These are phyloP conservation scores for Brachionichthys hirsutus DNA, from an alignment of 2,113 vertebrate species.

Conservation along the genomic window DNA sequence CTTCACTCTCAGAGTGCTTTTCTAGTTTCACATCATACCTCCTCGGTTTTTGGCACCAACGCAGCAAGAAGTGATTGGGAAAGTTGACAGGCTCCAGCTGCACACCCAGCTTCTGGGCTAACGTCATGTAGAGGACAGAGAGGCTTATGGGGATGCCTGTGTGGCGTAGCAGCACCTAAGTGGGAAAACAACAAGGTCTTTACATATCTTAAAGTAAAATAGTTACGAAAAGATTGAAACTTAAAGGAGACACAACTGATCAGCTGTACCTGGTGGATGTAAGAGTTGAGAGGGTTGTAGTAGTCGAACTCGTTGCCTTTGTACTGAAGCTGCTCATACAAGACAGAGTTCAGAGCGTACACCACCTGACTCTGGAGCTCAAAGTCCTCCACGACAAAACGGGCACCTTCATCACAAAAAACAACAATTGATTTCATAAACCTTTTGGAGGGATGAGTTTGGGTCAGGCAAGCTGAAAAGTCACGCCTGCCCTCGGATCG, in stretches of 20 bases:
- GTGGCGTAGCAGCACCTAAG: conserved; percentile 88
- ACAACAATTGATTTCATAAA: no score
- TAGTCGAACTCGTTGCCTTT: conserved; percentile 96
- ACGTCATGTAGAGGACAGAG: conserved; percentile 92
- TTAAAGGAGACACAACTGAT: rapidly evolving
- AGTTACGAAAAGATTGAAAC: neutral
- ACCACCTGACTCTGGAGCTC: conserved; percentile 93
- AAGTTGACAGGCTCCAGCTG: conserved; percentile 95
- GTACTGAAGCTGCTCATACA: conserved; percentile 94
- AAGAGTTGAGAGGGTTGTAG: conserved; percentile 96
- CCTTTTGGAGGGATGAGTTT: no score
- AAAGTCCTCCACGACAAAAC: conserved; percentile 80
- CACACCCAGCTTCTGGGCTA: conserved; percentile 88
- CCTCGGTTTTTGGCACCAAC: conserved; percentile 89
- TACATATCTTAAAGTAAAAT: neutral
- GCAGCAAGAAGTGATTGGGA: conserved; percentile 92
- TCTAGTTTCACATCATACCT: conserved; percentile 76
- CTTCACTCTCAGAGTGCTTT: no score
- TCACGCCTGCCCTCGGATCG: no score
- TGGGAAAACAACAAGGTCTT: neutral
- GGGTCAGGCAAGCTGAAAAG: no score
- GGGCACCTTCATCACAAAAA: conserved; percentile 62
- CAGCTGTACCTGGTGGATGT: conserved; percentile 89
- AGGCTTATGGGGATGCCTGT: conserved; percentile 98
- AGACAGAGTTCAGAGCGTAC: conserved; percentile 88